Evolutionary conservation across 2,888 invertebrate species (phyloP), one percentile per base, ranked within the genome.

Genomic region (Liposcelis brunnea): DNA sequence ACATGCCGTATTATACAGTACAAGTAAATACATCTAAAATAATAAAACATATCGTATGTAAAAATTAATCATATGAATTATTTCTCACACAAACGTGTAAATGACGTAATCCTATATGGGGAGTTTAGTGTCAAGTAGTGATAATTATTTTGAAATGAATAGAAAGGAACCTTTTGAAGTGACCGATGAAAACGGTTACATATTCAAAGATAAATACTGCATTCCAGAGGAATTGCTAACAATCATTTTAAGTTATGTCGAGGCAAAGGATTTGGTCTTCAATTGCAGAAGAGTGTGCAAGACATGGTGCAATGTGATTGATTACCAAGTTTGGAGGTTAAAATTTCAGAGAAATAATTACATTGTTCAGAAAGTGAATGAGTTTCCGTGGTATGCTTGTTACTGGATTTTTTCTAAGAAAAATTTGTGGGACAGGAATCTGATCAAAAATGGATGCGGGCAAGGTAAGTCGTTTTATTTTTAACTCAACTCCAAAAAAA

Each of bases 221-320:
- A 35, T 40, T 19, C 16, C 16, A 16, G 40, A 40, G 7, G 40
- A 40, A 12, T 8, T 40, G 10, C 19, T 40, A 7, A 16, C 19
- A 19, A n/a, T 19, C 3, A 40, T 40, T 6, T 11, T 40, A 8
- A 40, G 16, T 40, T n/a, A 19, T 40, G 16, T 40, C 4, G 19
- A 16, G 6, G 5, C 21, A 6, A 19, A 40, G 7, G 11, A 14
- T 19, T 35, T 35, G 10, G 40, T 40, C 6, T 40, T 40, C 15
- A 14, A 19, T 6, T 40, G 40, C 19, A 14, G 40, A 18, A 16
- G 16, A 7, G 40, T 40, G 19, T 40, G 40, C 40, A 40, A 40
- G 11, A 6, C 40, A 5, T 40, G 40, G 40, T 40, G 40, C 19
- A 40, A 40, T 40, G 16, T 40, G 6, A 40, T 40, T 18, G 40